Conservation (phyloP, 2,888 invertebrate species). For the Chrysodeixis includens region DNA sequence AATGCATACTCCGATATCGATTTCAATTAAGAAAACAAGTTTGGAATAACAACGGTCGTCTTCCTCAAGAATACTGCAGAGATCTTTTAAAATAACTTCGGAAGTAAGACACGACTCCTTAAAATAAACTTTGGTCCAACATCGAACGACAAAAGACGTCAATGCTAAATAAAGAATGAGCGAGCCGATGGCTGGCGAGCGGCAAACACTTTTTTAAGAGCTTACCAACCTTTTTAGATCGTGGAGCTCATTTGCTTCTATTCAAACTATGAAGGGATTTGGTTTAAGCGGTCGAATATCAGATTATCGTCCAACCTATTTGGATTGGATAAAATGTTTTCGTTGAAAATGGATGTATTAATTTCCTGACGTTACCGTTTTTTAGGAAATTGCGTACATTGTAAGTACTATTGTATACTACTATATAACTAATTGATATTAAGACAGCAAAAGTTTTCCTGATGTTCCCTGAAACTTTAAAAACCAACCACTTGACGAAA, state of each 20-base stretch:
- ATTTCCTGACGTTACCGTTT: background rate
- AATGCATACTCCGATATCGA: background rate
- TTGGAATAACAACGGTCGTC: conserved; percentile 20
- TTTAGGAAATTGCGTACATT: no score
- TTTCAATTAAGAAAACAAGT: conserved; percentile 20
- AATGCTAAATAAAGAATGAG: conserved; percentile 48
- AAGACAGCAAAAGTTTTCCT: no score
- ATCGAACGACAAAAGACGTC: conserved; percentile 31
- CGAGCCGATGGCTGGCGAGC: conserved; percentile 26
- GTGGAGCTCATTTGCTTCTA: conserved; percentile 18
- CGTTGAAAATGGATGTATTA: background rate
- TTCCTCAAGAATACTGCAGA: conserved; percentile 21
- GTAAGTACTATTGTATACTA: no score
- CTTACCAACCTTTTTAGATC: conserved; percentile 26
- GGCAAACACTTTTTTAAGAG: conserved; percentile 25
- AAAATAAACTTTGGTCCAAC: conserved; percentile 38
- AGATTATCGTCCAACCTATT: background rate
- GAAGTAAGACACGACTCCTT: conserved; percentile 27
- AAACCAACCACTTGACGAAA: no score
- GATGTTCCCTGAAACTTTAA: no score
- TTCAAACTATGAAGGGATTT: background rate
- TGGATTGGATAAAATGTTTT: background rate
- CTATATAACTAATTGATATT: no score
- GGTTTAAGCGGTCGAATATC: conserved; percentile 2
- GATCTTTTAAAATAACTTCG: conserved; percentile 46